Base-by-base conservation (phyloP, 1,140 invertebrate species). In the Periplaneta americana region DNA sequence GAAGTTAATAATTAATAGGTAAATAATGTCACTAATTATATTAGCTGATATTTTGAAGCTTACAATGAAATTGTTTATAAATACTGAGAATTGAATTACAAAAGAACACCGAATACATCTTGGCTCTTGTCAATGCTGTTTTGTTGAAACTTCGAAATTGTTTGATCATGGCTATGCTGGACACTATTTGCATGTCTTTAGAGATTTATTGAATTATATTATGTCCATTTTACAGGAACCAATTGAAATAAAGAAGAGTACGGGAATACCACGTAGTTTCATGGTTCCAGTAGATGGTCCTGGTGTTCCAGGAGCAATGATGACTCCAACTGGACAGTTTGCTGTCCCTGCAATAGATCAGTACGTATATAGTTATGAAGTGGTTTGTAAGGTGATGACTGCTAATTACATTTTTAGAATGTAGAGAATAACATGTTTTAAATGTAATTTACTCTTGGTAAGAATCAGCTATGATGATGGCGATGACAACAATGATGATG, bases 241-340 rank as follows among this genome's bases (percentile, higher is more conserved):
- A 22, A 90, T 93, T 78, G 96, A 98, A 86, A 93, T 97, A 57
- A 96, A 96, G 86, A 94, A 98, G 86, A 98, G 95, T 86, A 99
- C 98, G 81, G 98, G 98, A n/a, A 99, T 99, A 86, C 98, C 98
- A 31, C 91, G 95, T 82, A 98, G 97, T 90, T 98, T 99, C 90
- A 97, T 99, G 93, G 96, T 98, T 82, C 94, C 95, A 37, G 96
- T 97, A 9, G 95, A 97, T 86, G 95, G 96, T 80, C 96, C 96
- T 66, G 91, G 94, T 87, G 94, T 95, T 84, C 96, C 95, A 84
- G 97, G 97, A 79, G 97, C 97, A 74, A 95, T 98, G 92, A 94
- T 98, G 90, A 98, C 96, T n/a, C 94, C 95, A 79, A 94, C 93
- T 83, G 97, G 98, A 85, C 94, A 95, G 78, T 98, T 95, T 91